Evolutionary conservation across 2,888 invertebrate genomes (phyloP).

Genomic region (Pachymerium ferrugineum): DNA sequence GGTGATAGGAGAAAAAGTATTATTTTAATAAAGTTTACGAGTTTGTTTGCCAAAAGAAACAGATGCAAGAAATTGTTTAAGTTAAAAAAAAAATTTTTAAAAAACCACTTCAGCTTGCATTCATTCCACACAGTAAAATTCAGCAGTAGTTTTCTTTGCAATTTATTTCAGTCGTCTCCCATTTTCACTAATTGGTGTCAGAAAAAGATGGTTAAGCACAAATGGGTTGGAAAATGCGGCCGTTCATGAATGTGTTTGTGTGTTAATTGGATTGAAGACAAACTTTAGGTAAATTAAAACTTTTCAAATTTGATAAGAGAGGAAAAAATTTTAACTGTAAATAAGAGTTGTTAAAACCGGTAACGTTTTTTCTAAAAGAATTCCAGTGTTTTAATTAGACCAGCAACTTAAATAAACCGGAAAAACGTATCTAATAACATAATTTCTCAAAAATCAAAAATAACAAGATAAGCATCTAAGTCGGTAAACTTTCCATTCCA

Average conservation of each 20-base stretch:
- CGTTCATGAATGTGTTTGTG: slow-evolving; percentile 18
- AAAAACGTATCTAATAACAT: too few relatives aligned
- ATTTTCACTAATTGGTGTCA: slow-evolving; percentile 13
- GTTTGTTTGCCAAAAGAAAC: too few relatives aligned
- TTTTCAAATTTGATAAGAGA: slow-evolving; percentile 11
- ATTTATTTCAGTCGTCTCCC: slow-evolving; percentile 18
- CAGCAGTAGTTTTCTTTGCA: not conserved
- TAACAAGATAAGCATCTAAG: too few relatives aligned
- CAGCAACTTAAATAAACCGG: too few relatives aligned
- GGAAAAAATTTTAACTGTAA: too few relatives aligned
- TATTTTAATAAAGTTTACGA: too few relatives aligned
- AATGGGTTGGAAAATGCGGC: slow-evolving; percentile 16
- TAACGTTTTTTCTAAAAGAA: too few relatives aligned
- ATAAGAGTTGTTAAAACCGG: too few relatives aligned
- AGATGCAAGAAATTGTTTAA: slow-evolving; percentile 10
- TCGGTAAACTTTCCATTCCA: too few relatives aligned
- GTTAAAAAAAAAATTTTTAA: slow-evolving; percentile 7
- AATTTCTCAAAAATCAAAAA: too few relatives aligned
- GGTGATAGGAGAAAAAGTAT: too few relatives aligned
- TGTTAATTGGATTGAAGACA: slow-evolving; percentile 24
- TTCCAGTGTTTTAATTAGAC: too few relatives aligned
- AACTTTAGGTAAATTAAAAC: slow-evolving; percentile 16
- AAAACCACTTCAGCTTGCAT: not conserved
- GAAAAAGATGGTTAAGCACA: slow-evolving; percentile 11
- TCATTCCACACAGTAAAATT: slow-evolving; percentile 19